Conservation (phyloP, 2,113 vertebrate species). For the Stegastes partitus region DNA sequence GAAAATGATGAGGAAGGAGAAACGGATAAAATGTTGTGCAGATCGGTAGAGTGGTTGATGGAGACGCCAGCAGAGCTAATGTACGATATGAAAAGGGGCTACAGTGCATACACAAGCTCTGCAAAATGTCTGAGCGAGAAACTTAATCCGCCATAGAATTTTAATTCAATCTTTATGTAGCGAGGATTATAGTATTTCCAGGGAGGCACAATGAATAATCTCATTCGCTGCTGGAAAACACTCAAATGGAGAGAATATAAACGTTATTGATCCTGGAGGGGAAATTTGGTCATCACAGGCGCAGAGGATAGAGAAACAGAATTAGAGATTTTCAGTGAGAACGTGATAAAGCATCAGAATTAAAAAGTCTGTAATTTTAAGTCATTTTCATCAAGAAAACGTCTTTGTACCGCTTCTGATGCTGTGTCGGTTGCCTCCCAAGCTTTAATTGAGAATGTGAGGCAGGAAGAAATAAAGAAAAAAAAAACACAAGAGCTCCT, state of each 20-base stretch:
- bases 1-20: conserved; percentile 20
- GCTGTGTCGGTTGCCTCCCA: not conserved
- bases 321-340: not conserved
- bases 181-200: conserved; percentile 44
- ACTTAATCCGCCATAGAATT: conserved; percentile 50
- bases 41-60: not conserved
- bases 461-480: not conserved
- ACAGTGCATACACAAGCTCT: conserved; percentile 9
- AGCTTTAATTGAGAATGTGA: not conserved
- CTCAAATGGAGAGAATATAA: conserved; percentile 18
- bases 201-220: conserved; percentile 33
- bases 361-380: not conserved
- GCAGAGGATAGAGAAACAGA: not conserved
- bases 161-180: conserved; percentile 54
- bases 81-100: conserved; percentile 32
- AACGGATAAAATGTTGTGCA: not conserved
- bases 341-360: conserved; percentile 10
- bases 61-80: conserved; percentile 21
- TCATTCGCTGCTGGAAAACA: not conserved
- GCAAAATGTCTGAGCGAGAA: conserved; percentile 29
- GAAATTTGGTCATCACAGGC: not conserved
- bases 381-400: not conserved
- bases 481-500: conserved; percentile 18
- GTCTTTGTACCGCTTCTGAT: not conserved
- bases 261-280: conserved; percentile 37